phyloP scores from a whole-genome alignment of 2,113 vertebrate genomes.

The Rissa tridactyla region DNA sequence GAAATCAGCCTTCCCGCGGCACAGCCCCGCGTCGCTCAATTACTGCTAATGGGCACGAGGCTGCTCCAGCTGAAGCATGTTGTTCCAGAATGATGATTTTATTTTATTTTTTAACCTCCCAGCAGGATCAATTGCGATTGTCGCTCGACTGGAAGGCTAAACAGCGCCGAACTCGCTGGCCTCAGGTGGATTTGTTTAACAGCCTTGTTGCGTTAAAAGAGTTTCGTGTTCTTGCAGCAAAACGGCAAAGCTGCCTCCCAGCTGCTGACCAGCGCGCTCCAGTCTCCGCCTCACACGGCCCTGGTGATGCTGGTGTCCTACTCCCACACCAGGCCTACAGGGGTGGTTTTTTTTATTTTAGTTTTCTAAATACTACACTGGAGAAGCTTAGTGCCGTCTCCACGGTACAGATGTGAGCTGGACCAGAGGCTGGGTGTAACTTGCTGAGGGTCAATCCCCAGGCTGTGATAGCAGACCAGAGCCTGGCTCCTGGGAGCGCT shows the following conservation, averaged over 20 bases:
- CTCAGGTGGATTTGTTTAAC: background rate
- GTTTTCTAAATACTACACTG: background rate
- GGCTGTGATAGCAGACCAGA: background rate
- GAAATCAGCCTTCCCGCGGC: background rate
- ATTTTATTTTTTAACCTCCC: background rate
- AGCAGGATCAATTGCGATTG: background rate
- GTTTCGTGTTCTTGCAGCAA: background rate
- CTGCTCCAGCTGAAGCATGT: background rate
- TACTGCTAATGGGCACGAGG: background rate
- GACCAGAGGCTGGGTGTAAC: background rate
- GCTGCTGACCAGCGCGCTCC: background rate
- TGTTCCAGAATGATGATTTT: background rate
- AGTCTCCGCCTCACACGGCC: background rate
- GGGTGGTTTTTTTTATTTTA: background rate
- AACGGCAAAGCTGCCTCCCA: background rate
- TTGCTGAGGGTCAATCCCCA: background rate
- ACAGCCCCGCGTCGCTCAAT: background rate
- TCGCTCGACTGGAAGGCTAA: background rate
- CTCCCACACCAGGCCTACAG: background rate
- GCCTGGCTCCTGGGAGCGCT: rapidly evolving
- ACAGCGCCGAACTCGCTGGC: background rate
- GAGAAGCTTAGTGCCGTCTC: background rate
- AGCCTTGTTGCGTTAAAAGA: background rate
- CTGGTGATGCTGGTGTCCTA: background rate
- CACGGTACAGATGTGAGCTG: background rate